Evolutionary conservation across 1,140 invertebrate genomes (phyloP).

Genomic region (Helicorthomorpha holstii): DNA sequence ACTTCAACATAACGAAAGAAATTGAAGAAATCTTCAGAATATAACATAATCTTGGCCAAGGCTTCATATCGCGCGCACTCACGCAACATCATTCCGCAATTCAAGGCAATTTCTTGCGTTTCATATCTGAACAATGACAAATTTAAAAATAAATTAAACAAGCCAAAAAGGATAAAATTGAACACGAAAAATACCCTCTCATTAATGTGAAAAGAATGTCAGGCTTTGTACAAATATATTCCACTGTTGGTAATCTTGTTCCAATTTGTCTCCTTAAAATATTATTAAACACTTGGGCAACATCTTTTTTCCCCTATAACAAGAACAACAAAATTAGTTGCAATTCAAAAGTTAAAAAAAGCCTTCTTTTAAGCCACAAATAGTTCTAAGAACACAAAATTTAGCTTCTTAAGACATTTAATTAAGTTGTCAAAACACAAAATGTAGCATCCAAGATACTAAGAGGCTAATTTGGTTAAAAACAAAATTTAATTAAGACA

Average conservation of each 20-base stretch:
- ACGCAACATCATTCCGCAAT: conserved; percentile 96
- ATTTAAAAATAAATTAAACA: background rate
- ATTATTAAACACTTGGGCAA: conserved; percentile 98
- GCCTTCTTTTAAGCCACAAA: no score
- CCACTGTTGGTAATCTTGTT: conserved; percentile 89
- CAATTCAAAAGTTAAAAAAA: conserved; percentile 11
- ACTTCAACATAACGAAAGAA: conserved; percentile 99
- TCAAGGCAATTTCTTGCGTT: conserved; percentile 95
- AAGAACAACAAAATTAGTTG: background rate
- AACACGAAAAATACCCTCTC: conserved; percentile 48
- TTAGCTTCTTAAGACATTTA: no score
- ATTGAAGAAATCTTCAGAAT: conserved; percentile 96
- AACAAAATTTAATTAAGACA: no score
- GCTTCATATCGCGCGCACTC: conserved; percentile 97
- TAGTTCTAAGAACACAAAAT: background rate
- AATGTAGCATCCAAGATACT: no score
- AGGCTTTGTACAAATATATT: conserved; percentile 94
- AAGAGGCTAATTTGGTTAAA: no score
- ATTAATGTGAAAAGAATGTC: conserved; percentile 94
- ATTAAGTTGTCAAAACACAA: no score
- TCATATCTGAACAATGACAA: conserved; percentile 59
- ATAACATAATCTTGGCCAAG: conserved; percentile 92
- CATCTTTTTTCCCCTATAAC: conserved; percentile 87
- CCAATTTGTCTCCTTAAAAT: conserved; percentile 94
- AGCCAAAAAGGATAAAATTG: background rate